Evolutionary conservation across 2,888 invertebrate genomes (phyloP), one percentile per base, ranked within the genome.

Genomic region (Lasioglossum figueresi): DNA sequence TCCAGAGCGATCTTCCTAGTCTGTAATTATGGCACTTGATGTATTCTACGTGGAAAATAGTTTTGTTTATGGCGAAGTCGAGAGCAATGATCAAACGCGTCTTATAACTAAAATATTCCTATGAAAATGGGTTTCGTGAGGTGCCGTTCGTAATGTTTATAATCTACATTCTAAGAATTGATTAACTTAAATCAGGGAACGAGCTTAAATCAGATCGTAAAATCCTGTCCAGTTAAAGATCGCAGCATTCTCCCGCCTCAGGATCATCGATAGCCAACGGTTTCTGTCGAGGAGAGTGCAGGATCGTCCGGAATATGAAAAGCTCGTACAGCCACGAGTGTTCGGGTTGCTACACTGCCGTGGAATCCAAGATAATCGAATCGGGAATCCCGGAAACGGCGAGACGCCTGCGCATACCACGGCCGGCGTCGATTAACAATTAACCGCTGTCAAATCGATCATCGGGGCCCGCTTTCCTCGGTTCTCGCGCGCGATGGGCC

Each of bases 381-480:
- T 34, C 66, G 66, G 66, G 66, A 66, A 66, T 66, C 66, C 66
- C 66, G 66, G 66, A 66, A 66, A 66, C 66, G 66, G 34, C 34
- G 66, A 34, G 31, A 66, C 66, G 19, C 34, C 34, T 31, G 66
- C 23, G 34, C 66, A 66, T 66, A 23, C 66, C 66, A 10, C 66
- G 66, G 66, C 37, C 40, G 23, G 23, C 40, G 40, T 37, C 68
- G 68, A 68, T 68, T 68, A 68, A 68, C 68, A 68, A 68, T 68
- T 68, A 68, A 68, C 68, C 37, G 37, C 68, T 68, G 68, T 68
- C 68, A 68, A 68, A 37, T 68, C 40, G 37, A 68, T 68, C 68
- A 68, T 37, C 66, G 37, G 14, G 34, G n/a, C 12, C 34, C 27
- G 71, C 43, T 43, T 43, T n/a, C 43, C 45, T 52, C 52, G 52